Evolutionary conservation across 2,797 vertebrate species (phyloP), one percentile per base, ranked within the genome.

Genomic region (Rhinella marina): DNA sequence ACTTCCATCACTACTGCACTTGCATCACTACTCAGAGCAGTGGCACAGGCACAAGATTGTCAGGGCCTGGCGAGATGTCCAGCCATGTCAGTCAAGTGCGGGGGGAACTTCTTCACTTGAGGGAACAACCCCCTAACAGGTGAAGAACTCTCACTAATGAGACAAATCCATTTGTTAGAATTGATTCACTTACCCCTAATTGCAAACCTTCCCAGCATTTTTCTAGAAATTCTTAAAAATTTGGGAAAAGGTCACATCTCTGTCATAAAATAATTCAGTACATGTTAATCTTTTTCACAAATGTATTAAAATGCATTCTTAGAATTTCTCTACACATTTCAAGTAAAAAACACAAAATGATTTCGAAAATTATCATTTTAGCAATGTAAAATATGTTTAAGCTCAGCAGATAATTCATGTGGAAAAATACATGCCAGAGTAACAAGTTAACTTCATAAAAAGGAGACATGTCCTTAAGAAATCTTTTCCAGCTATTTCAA

Each of bases 371-470:
- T 62, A 72, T 88, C 13, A 79, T 84, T 88, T 88, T 84, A 80
- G 81, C 73, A 59, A 70, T 88, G 79, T 82, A 86, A 85, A 82
- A 66, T 62, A 86, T 75, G 66, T 85, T 88, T 81, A 25, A n/a
- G n/a, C 83, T 81, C 56, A 59, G 77, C 66, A 75, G 77, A 88
- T 66, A 88, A 85, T 85, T 52, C 78, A 81, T 85, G 83, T 79
- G 82, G 82, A 85, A 88, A 87, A 85, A 81, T 75, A n/a, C 77
- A 85, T 85, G 81, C 76, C 64, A 73, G 72, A 84, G 25, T 57
- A 68, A 79, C 62, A 84, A 88, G 87, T 52, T 88, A 85, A 62
- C 87, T 85, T 81, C 57, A 75, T 62, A 78, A 85, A 88, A 85
- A n/a, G 59, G 19, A 85, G 56, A 80, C 83, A 73, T 81, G 82